These are phyloP conservation scores for Cataglyphis rosenhaueri DNA, from an alignment of 2,888 invertebrate genomes.

Conservation along the genomic window DNA sequence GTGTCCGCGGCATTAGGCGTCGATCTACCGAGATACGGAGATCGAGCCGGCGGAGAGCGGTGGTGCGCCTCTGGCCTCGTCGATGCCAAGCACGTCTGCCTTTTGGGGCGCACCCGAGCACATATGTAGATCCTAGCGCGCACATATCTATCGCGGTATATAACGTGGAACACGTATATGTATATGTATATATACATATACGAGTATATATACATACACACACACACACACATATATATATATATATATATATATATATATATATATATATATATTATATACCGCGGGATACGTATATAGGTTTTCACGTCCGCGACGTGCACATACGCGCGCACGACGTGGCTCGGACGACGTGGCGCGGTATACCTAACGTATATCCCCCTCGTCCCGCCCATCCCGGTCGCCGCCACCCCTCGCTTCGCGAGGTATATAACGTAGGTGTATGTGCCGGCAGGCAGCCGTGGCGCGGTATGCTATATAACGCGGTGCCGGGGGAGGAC, in stretches of 20 bases:
- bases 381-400: neutral
- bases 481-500: slow-evolving; percentile 42
- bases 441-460: slow-evolving; percentile 59
- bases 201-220: neutral
- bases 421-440: slow-evolving; percentile 52
- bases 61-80: slow-evolving; percentile 76
- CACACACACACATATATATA: slow-evolving; percentile 21
- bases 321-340: slow-evolving; percentile 45
- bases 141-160: slow-evolving; percentile 56
- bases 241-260: slow-evolving; percentile 20
- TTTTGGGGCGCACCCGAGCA: slow-evolving; percentile 80
- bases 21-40: slow-evolving; percentile 81
- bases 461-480: slow-evolving; percentile 65
- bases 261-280: slow-evolving; percentile 15
- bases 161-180: slow-evolving; percentile 34
- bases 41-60: slow-evolving; percentile 68
- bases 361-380: slow-evolving; percentile 62
- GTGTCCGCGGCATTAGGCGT: slow-evolving; percentile 81
- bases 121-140: slow-evolving; percentile 64
- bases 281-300: slow-evolving; percentile 33
- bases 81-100: slow-evolving; percentile 84
- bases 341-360: slow-evolving; percentile 61
- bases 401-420: slow-evolving; percentile 21
- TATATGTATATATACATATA: neutral
- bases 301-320: slow-evolving; percentile 39